Evolutionary conservation across 2,113 vertebrate genomes (phyloP).

Genomic region (Petroica traversi): DNA sequence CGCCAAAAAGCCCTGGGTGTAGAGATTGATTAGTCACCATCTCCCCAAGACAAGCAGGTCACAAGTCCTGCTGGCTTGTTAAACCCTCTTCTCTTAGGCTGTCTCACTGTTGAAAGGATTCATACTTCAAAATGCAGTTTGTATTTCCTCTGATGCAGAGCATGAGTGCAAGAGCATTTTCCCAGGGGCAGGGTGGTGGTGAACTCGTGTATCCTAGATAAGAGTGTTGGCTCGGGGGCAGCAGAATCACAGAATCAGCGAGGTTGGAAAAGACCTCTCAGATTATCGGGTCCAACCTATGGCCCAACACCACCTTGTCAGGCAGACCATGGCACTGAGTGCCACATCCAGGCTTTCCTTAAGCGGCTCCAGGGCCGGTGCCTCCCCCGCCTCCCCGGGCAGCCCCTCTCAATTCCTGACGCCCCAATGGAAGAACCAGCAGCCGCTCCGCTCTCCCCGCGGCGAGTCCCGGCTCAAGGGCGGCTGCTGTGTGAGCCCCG

Average conservation of each 20-base stretch:
- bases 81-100: background rate
- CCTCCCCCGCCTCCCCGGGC: background rate
- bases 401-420: fast-evolving
- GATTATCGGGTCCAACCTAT: background rate
- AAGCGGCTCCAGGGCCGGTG: background rate
- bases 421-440: fast-evolving
- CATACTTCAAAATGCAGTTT: background rate
- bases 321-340: background rate
- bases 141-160: fast-evolving
- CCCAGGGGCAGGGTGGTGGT: background rate
- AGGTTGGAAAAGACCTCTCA: background rate
- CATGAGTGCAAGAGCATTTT: background rate
- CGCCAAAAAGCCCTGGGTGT: fast-evolving
- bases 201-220: background rate
- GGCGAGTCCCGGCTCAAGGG: fast-evolving
- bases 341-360: too few relatives aligned
- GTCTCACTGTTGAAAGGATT: background rate
- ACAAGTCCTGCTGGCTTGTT: background rate
- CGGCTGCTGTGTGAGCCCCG: fast-evolving
- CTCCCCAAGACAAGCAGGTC: background rate
- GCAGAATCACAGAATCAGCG: background rate
- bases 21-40: background rate
- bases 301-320: background rate
- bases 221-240: background rate
- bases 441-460: background rate